Evolutionary conservation across 2,888 invertebrate genomes (phyloP), one percentile per base, ranked within the genome.

Genomic region (Fragum sueziense): DNA sequence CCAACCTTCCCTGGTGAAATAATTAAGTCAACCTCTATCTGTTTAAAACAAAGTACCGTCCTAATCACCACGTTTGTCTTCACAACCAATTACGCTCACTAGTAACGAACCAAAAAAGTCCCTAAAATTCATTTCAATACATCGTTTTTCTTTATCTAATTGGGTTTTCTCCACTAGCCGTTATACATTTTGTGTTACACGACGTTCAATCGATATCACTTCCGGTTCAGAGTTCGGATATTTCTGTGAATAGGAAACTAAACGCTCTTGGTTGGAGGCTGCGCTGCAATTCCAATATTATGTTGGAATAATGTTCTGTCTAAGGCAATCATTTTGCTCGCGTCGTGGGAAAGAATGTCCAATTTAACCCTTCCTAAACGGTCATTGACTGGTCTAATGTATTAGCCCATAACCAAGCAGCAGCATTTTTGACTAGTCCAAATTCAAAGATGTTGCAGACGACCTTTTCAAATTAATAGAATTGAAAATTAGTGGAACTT

Each of bases 141-240:
- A 47, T 47, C 47, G 47, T 47, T 47, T n/a, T 47, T 47, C 47
- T 47, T 47, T 47, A 47, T 47, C 47, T 47, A 47, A 47, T 47
- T 47, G 14, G 47, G 57, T 57, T 57, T 47, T 47, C 47, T 4
- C 47, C n/a, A 47, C 20, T 47, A 47, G 47, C 47, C 47, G 47
- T 47, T 25, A 34, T 54, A 33, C 34, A 70, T 57, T 51, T 52
- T 57, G 70, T 70, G 70, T 70, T 70, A 70, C 57, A 69, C 52
- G 70, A 33, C 31, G 34, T 47, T 47, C 31, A 57, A 80, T 80
- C 80, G 68, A 80, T 80, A 80, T 41, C 11, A 61, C 73, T 80
- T 80, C 79, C 79, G 79, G 79, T 79, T 41, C 52, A 65, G 41
- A 27, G 41, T 65, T 22, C 27, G 25, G 37, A 41, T 59, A 67